A percentile compares a stretch with the other conserved stretches of the same genome.
These are phyloP conservation scores for Datnioides undecimradiatus DNA, from an alignment of 2,113 vertebrate genomes.

Conservation along the genomic window DNA sequence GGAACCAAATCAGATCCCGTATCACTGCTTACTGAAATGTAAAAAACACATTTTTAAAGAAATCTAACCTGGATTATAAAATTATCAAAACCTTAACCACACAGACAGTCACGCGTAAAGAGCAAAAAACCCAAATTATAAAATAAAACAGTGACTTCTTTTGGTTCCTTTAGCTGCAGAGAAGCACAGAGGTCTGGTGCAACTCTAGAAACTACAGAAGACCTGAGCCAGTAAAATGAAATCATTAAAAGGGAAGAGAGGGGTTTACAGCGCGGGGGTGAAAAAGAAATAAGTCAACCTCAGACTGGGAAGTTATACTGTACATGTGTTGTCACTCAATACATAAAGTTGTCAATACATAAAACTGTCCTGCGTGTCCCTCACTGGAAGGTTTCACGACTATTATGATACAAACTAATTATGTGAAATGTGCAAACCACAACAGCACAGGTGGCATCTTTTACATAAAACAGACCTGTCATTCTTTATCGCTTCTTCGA, in stretches of 20 bases:
- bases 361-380: background rate
- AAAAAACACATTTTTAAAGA: background rate
- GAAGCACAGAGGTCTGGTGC: constrained; percentile 5
- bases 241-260: background rate
- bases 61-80: background rate
- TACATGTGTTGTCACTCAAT: background rate
- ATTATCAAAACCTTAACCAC: background rate
- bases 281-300: background rate
- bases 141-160: background rate
- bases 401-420: background rate
- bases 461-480: background rate
- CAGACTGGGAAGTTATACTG: constrained; percentile 8
- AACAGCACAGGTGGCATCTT: background rate
- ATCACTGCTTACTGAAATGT: background rate
- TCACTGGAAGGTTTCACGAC: background rate
- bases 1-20: background rate
- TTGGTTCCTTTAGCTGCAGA: background rate
- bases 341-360: no score
- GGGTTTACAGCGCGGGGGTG: background rate
- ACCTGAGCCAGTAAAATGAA: background rate
- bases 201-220: constrained; percentile 11
- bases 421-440: background rate
- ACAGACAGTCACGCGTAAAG: no score
- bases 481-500: background rate
- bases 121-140: background rate